Percentiles rank a stretch among this genome's conserved stretches.
These are phyloP conservation scores for Anticlea derivata DNA, from an alignment of 2,888 invertebrate species.

Conservation along the genomic window DNA sequence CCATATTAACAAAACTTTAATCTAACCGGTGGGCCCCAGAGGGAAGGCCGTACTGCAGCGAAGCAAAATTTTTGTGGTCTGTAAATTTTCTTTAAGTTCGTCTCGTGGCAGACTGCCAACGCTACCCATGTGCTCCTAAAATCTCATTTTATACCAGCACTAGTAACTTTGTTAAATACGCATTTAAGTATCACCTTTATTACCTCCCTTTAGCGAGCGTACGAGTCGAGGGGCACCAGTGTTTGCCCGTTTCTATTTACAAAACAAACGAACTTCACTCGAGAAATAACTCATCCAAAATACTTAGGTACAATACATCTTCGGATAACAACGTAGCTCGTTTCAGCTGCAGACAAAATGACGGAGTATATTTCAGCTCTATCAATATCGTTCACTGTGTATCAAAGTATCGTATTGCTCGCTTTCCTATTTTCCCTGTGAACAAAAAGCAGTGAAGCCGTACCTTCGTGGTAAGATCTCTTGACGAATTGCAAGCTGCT, in stretches of 20 bases:
- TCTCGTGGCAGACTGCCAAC: constrained; percentile 68
- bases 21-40: constrained; percentile 54
- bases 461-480: constrained; percentile 39
- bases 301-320: constrained; percentile 54
- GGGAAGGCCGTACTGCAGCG: constrained; percentile 46
- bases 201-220: constrained; percentile 22
- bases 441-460: constrained; percentile 41
- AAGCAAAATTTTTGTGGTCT: constrained; percentile 65
- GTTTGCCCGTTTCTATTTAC: constrained; percentile 40
- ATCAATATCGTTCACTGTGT: constrained; percentile 52
- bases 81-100: constrained; percentile 73
- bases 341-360: constrained; percentile 58
- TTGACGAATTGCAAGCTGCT: constrained; percentile 56
- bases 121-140: constrained; percentile 57
- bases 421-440: constrained; percentile 43
- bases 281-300: constrained; percentile 49
- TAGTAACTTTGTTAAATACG: constrained; percentile 54
- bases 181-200: constrained; percentile 40
- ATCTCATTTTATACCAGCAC: constrained; percentile 53
- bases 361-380: constrained; percentile 54
- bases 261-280: constrained; percentile 45
- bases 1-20: constrained; percentile 74
- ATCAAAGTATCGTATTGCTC: constrained; percentile 46
- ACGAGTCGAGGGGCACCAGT: constrained; percentile 30
- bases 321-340: constrained; percentile 51